phyloP scores from a whole-genome alignment of 1,140 invertebrate genomes.

The Eubasilissa regina region DNA sequence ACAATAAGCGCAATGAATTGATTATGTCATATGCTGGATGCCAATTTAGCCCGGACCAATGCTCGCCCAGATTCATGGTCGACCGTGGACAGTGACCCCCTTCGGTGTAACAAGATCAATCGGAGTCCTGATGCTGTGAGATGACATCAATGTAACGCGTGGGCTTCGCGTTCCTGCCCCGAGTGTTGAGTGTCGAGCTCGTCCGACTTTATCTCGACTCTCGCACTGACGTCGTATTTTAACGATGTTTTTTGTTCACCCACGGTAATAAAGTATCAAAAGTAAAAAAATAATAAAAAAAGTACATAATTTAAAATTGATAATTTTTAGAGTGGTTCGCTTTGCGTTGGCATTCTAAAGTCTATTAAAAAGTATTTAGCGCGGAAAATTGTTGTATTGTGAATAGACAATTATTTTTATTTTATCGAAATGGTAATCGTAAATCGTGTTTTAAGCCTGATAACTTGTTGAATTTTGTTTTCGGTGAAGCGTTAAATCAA shows the following conservation, averaged over 20 bases:
- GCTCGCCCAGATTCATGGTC: slow-evolving; percentile 57
- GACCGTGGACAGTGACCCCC: slow-evolving; percentile 58
- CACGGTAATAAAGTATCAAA: too few relatives aligned
- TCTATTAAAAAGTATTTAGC: too few relatives aligned
- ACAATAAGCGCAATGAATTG: slow-evolving; percentile 59
- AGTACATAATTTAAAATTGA: too few relatives aligned
- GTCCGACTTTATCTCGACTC: slow-evolving; percentile 20
- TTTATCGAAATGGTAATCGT: too few relatives aligned
- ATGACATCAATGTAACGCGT: slow-evolving; percentile 50
- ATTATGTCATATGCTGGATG: slow-evolving; percentile 59
- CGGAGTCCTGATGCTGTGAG: slow-evolving; percentile 25
- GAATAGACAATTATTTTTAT: too few relatives aligned
- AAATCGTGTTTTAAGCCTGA: too few relatives aligned
- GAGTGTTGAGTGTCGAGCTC: slow-evolving; percentile 6
- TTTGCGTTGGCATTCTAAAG: too few relatives aligned
- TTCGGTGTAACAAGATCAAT: slow-evolving; percentile 53
- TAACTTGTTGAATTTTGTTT: too few relatives aligned
- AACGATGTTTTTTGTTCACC: not conserved
- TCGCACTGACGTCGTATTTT: slow-evolving; percentile 10
- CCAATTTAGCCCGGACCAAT: slow-evolving; percentile 53
- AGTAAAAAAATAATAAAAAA: too few relatives aligned
- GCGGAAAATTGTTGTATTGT: too few relatives aligned
- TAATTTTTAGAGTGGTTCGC: too few relatives aligned
- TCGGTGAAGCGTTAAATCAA: too few relatives aligned
- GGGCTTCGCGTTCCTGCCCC: slow-evolving; percentile 34